Evolutionary conservation across 2,888 invertebrate genomes (phyloP).

Genomic region (Perizoma flavofasciatum): DNA sequence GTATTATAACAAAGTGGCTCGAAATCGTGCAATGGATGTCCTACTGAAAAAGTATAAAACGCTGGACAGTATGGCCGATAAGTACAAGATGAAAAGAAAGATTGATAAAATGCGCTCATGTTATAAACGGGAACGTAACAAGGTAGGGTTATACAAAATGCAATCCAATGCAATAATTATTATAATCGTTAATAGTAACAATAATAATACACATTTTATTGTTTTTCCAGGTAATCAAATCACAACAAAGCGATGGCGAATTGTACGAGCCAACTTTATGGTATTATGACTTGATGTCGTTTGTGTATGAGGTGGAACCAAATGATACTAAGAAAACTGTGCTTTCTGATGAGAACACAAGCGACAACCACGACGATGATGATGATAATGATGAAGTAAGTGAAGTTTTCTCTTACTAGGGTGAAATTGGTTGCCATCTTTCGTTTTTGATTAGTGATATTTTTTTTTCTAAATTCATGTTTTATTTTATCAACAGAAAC

Average conservation of each 20-base stretch:
- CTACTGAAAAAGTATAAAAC: conserved; percentile 20
- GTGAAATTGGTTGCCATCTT: too few relatives aligned
- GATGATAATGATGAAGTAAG: conserved; percentile 9
- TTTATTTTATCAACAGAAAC: conserved; percentile 6
- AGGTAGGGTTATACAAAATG: conserved; percentile 31
- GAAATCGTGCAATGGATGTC: conserved; percentile 10
- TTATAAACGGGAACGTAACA: conserved; percentile 44
- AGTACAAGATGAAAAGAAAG: conserved; percentile 39
- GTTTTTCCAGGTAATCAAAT: conserved; percentile 26
- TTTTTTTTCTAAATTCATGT: neutral
- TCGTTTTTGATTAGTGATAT: too few relatives aligned
- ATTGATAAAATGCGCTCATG: conserved; percentile 45
- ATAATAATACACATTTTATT: too few relatives aligned
- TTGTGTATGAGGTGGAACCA: conserved; percentile 17
- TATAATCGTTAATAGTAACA: too few relatives aligned
- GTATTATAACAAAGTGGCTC: conserved; percentile 30
- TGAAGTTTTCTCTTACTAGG: neutral
- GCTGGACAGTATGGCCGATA: conserved; percentile 7
- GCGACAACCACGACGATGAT: neutral
- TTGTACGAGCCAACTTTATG: conserved; percentile 38
- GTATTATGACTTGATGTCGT: conserved; percentile 43
- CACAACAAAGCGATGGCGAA: conserved; percentile 8
- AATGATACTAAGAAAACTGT: neutral
- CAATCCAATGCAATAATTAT: too few relatives aligned
- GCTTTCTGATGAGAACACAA: neutral